These are phyloP conservation scores for Orchestia grillus DNA, from an alignment of 1,140 invertebrate genomes.

Conservation along the genomic window DNA sequence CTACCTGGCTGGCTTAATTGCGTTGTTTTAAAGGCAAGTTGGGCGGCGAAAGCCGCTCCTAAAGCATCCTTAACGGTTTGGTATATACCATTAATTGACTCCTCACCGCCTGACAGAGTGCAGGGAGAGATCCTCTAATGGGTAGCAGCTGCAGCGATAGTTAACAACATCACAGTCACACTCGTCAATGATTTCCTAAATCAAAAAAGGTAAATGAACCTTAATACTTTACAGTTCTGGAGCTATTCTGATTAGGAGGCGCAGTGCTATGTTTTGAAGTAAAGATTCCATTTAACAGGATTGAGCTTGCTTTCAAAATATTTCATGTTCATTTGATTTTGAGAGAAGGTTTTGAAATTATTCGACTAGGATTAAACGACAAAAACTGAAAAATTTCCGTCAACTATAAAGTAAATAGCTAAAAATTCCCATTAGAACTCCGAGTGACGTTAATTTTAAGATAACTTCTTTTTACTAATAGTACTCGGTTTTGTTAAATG, in stretches of 20 bases:
- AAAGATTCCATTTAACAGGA: neutral
- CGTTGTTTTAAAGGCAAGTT: slow-evolving; percentile 27
- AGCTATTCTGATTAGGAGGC: neutral
- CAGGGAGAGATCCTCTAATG: neutral
- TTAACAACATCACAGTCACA: neutral
- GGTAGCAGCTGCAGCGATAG: neutral
- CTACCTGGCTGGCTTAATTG: slow-evolving; percentile 11
- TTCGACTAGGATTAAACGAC: too few species aligned
- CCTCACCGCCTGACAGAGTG: neutral
- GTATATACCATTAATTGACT: neutral
- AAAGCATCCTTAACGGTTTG: neutral
- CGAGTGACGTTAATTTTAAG: too few species aligned
- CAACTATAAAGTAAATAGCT: too few species aligned
- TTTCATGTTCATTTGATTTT: neutral
- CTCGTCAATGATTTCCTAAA: neutral
- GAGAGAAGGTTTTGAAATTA: too few species aligned
- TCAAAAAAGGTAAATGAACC: neutral
- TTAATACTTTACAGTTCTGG: neutral
- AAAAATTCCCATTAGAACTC: too few species aligned
- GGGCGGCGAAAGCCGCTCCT: slow-evolving; percentile 11
- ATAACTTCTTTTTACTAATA: neutral
- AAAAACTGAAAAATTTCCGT: too few species aligned
- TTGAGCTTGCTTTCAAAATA: neutral
- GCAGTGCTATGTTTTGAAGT: neutral
- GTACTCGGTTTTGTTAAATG: neutral